Percentiles rank a stretch among this genome's conserved stretches.
phyloP scores from a whole-genome alignment of 2,797 vertebrate genomes.

The Pseudochromis fuscus region DNA sequence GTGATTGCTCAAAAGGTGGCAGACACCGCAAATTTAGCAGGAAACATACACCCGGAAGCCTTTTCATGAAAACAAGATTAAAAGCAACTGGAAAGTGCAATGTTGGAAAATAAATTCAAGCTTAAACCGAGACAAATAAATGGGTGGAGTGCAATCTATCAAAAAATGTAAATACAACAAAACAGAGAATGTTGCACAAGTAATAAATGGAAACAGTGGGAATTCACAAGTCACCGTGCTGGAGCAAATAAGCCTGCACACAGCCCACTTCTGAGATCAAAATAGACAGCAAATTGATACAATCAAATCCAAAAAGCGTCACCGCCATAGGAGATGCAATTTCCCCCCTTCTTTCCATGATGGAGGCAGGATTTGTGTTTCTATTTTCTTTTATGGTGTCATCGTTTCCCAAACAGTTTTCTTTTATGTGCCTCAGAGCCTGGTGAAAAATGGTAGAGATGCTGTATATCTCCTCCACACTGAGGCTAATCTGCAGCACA shows the following conservation, averaged over 20 bases:
- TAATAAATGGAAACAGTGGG: conserved; percentile 48
- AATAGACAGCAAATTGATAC: conserved; percentile 72
- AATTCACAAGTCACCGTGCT: conserved; percentile 34
- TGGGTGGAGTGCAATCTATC: conserved; percentile 10
- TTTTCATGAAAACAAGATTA: conserved; percentile 19
- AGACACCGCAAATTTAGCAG: not conserved
- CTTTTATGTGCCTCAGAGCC: conserved; percentile 74
- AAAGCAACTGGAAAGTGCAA: conserved; percentile 16
- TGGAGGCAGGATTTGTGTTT: conserved; percentile 78
- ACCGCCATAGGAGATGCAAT: conserved; percentile 65
- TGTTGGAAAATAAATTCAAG: conserved; percentile 1
- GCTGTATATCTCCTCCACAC: conserved; percentile 62
- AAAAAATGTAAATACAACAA: too few relatives aligned
- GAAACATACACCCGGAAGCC: not conserved
- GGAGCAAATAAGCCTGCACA: conserved; percentile 50
- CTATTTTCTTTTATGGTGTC: conserved; percentile 76
- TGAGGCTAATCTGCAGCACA: conserved; percentile 68
- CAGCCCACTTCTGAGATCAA: conserved; percentile 56
- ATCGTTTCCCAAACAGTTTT: conserved; percentile 74
- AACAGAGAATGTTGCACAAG: conserved; percentile 8
- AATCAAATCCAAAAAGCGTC: conserved; percentile 68
- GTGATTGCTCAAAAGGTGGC: conserved; percentile 1
- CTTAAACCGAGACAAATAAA: conserved; percentile 24
- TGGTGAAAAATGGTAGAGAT: conserved; percentile 60
- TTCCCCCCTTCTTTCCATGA: conserved; percentile 55